Percentiles rank a stretch among this genome's conserved stretches.
Conservation (phyloP, 2,113 vertebrate genomes). For the Chitala chitala region DNA sequence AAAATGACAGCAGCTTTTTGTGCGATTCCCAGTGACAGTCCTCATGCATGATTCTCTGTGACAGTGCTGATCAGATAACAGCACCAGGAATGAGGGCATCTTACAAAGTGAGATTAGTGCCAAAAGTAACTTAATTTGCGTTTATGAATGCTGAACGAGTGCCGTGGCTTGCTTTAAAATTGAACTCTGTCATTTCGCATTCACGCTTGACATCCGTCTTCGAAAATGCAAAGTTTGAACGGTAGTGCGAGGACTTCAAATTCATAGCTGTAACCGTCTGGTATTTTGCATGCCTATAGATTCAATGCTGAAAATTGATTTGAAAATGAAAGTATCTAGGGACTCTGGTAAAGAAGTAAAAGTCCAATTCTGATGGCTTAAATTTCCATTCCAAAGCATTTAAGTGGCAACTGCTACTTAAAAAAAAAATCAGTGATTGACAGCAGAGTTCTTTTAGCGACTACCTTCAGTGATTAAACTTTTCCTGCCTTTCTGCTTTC, state of each 20-base stretch:
- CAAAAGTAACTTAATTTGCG: too few species aligned
- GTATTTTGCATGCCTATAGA: too few species aligned
- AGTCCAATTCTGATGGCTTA: background rate
- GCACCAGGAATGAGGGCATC: too few species aligned
- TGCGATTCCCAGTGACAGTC: too few species aligned
- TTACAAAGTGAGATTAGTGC: too few species aligned
- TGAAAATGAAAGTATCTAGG: background rate
- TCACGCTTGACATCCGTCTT: background rate
- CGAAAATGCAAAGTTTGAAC: background rate
- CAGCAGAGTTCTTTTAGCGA: too few species aligned
- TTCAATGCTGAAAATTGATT: slow-evolving; percentile 3
- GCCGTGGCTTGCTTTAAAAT: too few species aligned
- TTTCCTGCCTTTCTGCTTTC: too few species aligned
- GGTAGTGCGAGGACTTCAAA: background rate
- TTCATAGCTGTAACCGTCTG: background rate
- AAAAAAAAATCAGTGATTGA: background rate
- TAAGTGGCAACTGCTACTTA: background rate
- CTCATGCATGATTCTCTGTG: background rate
- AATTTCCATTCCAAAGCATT: background rate
- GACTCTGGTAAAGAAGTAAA: background rate
- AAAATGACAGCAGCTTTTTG: background rate
- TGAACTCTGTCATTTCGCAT: too few species aligned
- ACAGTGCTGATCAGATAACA: too few species aligned
- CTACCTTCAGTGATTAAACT: too few species aligned
- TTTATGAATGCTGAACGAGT: too few species aligned